Evolutionary conservation across 2,113 vertebrate species (phyloP), one percentile per base, ranked within the genome.

Genomic region (Pelusios castaneus): DNA sequence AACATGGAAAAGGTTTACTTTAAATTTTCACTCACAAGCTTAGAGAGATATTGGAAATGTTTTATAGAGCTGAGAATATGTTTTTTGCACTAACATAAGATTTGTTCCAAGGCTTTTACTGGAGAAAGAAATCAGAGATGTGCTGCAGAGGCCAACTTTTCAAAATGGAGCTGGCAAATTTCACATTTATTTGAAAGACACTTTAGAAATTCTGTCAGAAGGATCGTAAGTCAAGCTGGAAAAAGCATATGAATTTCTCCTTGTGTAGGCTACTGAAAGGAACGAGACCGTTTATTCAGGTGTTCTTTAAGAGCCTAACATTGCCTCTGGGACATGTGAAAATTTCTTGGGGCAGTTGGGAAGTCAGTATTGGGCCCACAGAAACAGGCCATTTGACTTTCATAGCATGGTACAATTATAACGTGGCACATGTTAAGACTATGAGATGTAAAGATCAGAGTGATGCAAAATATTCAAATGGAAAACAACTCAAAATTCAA

Each of bases 61-160:
- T 82, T 93, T 52, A 19, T 4, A 82, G 91, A 90, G 76, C 16
- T 2, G 5, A 86, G 87, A 90, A 86, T 91, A 67, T 78, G 21
- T 88, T 95, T 93, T 84, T 93, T 94, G 43, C 80, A 84, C 54
- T 91, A 92, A 94, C 54, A 96, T 27, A 92, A 95, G 88, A 95
- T 87, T 60, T 88, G 77, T 94, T 94, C 77, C 82, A 80, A 85
- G 67, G 24, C 58, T 96, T 96, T 93, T 85, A 60, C 56, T 76
- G 56, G 86, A 58, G 54, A 78, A 90, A 89, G 84, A 95, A 93
- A 91, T 89, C 89, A 93, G 80, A 93, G 93, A 87, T 88, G 76
- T 70, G 78, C 94, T 92, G n/a, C 52, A 89, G 94, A 92, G 95
- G 93, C n/a, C 82, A 87, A n/a, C 88, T 91, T 88, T 88, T 93